Base-by-base conservation (phyloP, 2,113 vertebrate species). In the Hippocampus comes region DNA sequence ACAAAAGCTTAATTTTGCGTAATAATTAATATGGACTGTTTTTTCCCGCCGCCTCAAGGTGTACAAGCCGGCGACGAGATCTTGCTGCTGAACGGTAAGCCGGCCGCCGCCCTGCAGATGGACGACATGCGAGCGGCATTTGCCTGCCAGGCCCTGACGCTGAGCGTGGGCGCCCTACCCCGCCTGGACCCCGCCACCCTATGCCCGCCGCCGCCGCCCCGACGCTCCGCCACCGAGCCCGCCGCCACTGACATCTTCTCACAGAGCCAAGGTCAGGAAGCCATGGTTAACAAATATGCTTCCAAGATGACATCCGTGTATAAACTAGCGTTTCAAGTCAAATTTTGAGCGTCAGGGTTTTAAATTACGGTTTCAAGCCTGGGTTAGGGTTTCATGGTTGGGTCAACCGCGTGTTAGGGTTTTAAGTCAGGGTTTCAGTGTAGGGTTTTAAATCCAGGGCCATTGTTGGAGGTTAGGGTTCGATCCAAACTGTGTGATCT, bases 61-160 rank as follows among this genome's bases (percentile, higher is more conserved):
- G 86, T 99, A 79, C 94, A 91, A 85, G 90, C 88, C 0, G 96
- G 94, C 0, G 97, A 98, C 42, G 96, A 99, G 86, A 92, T 99
- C 70, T 80, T 97, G 72, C 88, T 96, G 82, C 89, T 99, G 72
- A 98, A 96, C 68, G 92, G 88, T 14, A 94, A 94, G 20, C 81
- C 91, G 0, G 96, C 95, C 0, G 92, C 91, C 23, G 89, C 84
- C 57, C 91, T 99, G 74, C 94, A 93, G 67, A 89, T 94, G 6
- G 89, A 93, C 0, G 87, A 93, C 82, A 90, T 98, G 90, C 93
- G 88, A 88, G 92, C 93, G 0, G 92, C 94, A 9, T 96, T 99
- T 76, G 75, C 78, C 9, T 92, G 93, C 89, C 86, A 93, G 3
- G 83, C 87, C 0, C 84, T 98, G 79, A 83, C 90, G 84, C 91